Base-by-base conservation (phyloP, 2,797 vertebrate genomes). In the Ceryle rudis region DNA sequence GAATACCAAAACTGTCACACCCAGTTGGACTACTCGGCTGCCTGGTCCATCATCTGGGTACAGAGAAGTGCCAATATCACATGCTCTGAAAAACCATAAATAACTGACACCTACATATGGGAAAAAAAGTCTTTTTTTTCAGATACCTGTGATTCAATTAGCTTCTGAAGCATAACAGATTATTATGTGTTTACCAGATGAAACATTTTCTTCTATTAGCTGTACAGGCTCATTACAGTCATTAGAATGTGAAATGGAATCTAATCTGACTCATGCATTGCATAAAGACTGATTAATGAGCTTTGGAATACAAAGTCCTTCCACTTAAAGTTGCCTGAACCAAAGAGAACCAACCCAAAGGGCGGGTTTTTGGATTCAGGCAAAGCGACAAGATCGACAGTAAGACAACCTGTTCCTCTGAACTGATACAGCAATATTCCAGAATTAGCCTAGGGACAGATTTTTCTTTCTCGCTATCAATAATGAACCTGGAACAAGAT, bases 41-140 rank as follows among this genome's bases (percentile, higher is more conserved):
- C 51, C 58, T n/a, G 46, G 2, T 5, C 37, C 31, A 5, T 6
- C 3, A 1, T 5, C 21, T 10, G 28, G 64, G 19, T 5, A 47
- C 25, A 67, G 18, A n/a, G 0, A 71, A 16, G 25, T 35, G 25
- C 26, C 55, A 60, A 4, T 3, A n/a, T 20, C 62, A 52, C 28
- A 37, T 18, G 31, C 12, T 35, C 55, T 28, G 46, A 28, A n/a
- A 75, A 74, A 61, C 2, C 31, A 35, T 19, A 10, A 81, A 29
- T 71, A 69, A 74, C 47, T 16, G 23, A 62, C 21, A 66, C 37
- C 69, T 67, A 13, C 23, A 5, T 2, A 22, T 2, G 8, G 35
- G 7, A 78, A 78, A 86, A 51, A 70, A 72, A 1, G 6, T 25
- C 82, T 41, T 20, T 19, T 29, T 60, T 37, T 72, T 72, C 66